These are phyloP conservation scores for Xenopus tropicalis DNA, from an alignment of 2,113 vertebrate species.

Conservation along the genomic window DNA sequence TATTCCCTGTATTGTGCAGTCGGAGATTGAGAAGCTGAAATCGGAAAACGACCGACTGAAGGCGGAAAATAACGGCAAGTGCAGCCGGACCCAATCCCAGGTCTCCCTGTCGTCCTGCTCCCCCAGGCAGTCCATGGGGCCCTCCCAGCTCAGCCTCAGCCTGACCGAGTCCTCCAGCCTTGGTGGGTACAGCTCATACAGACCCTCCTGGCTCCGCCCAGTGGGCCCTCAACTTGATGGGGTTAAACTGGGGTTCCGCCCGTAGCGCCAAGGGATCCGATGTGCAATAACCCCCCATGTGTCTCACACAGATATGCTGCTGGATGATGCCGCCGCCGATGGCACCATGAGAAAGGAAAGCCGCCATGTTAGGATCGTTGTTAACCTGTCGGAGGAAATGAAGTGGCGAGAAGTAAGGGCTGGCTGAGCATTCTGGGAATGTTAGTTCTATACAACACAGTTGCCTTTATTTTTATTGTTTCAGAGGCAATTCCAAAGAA, in stretches of 20 bases:
- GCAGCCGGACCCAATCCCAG: constrained; percentile 83
- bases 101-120: constrained; percentile 79
- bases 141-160: constrained; percentile 87
- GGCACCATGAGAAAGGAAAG: constrained; percentile 85
- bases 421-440: background rate
- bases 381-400: constrained; percentile 79
- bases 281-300: no score
- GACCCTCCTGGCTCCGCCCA: no score
- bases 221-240: no score
- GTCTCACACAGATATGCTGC: constrained; percentile 80
- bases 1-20: constrained; percentile 59
- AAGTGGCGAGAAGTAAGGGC: constrained; percentile 86
- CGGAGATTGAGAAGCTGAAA: constrained; percentile 94
- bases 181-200: constrained; percentile 66
- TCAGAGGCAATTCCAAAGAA: no score
- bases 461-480: no score
- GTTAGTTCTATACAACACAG: no score
- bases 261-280: no score
- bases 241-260: no score
- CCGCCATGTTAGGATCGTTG: constrained; percentile 88
- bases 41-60: constrained; percentile 90
- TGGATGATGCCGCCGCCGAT: constrained; percentile 85
- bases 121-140: constrained; percentile 66
- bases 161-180: constrained; percentile 92
- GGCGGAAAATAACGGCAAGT: constrained; percentile 78